Evolutionary conservation across 2,888 invertebrate species (phyloP).

Genomic region (Amblyjoppa fuscipennis): DNA sequence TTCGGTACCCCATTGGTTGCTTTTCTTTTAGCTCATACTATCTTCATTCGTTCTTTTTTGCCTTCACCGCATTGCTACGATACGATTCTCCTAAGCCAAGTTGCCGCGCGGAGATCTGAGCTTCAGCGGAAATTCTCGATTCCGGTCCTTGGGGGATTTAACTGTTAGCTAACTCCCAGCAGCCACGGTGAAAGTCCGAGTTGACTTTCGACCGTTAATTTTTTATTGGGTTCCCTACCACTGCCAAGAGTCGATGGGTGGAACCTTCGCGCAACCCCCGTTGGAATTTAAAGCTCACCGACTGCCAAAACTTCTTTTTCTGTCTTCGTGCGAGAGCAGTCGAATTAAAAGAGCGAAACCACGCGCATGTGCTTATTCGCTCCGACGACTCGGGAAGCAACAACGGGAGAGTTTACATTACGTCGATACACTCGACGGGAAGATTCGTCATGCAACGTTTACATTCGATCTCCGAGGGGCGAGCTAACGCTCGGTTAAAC

Average conservation of each 20-base stretch:
- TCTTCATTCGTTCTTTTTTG: conserved; percentile 25
- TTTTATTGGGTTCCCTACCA: conserved; percentile 6
- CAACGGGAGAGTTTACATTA: conserved; percentile 15
- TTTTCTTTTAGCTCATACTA: conserved; percentile 25
- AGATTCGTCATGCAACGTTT: conserved; percentile 49
- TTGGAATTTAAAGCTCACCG: conserved; percentile 12
- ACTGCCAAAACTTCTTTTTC: not conserved
- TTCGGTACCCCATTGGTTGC: conserved; percentile 4
- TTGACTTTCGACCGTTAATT: conserved; percentile 47
- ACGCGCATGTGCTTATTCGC: not conserved
- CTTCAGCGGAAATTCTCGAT: conserved; percentile 38
- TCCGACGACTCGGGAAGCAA: not conserved
- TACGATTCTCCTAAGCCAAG: conserved; percentile 43
- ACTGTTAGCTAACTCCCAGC: conserved; percentile 42
- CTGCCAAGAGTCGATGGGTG: not conserved
- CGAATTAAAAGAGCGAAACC: not conserved
- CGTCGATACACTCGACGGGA: conserved; percentile 10
- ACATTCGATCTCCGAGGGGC: conserved; percentile 19
- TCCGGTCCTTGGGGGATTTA: conserved; percentile 44
- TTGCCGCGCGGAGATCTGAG: conserved; percentile 4
- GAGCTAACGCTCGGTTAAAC: conserved; percentile 39
- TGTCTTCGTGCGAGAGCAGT: not conserved
- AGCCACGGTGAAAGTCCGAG: conserved; percentile 28
- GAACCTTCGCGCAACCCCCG: not conserved
- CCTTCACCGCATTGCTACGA: conserved; percentile 19